phyloP scores from a whole-genome alignment of 2,113 vertebrate genomes.

The Phyllopteryx taeniolatus region DNA sequence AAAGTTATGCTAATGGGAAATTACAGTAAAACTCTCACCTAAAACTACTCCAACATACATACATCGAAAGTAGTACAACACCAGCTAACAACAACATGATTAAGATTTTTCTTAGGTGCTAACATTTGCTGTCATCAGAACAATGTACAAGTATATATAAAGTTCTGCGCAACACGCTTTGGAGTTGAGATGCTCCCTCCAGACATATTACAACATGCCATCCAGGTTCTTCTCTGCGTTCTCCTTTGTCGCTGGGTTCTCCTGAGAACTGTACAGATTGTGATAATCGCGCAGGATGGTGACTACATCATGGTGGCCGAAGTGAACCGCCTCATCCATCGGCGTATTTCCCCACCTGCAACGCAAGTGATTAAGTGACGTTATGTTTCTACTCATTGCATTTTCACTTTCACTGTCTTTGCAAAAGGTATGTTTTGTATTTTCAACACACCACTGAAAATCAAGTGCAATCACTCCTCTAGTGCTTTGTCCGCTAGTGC shows the following conservation, averaged over 20 bases:
- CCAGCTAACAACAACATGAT: constrained; percentile 18
- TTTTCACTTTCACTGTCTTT: background rate
- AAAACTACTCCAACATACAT: background rate
- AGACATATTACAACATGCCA: constrained; percentile 75
- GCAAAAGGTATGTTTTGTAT: too few relatives aligned
- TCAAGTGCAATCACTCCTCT: too few relatives aligned
- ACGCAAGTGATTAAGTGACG: background rate
- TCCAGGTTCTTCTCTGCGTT: constrained; percentile 92
- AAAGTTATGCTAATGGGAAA: constrained; percentile 10
- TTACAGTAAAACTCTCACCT: background rate
- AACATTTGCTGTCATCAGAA: constrained; percentile 2
- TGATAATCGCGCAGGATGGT: constrained; percentile 94
- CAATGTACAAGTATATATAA: background rate
- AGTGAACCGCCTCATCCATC: constrained; percentile 96
- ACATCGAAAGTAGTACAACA: constrained; percentile 13
- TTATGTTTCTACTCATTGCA: background rate
- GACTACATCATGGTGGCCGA: constrained; percentile 96
- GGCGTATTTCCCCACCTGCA: constrained; percentile 97
- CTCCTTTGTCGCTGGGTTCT: constrained; percentile 71
- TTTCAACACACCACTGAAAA: too few relatives aligned
- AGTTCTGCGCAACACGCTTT: background rate
- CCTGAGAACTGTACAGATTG: constrained; percentile 85
- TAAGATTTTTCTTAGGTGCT: background rate
- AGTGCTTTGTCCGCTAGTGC: too few relatives aligned
- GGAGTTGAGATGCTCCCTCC: background rate